Percentiles rank a stretch among this genome's conserved stretches.
Conservation (phyloP, 2,797 vertebrate species). For the Pseudochaenichthys georgianus region DNA sequence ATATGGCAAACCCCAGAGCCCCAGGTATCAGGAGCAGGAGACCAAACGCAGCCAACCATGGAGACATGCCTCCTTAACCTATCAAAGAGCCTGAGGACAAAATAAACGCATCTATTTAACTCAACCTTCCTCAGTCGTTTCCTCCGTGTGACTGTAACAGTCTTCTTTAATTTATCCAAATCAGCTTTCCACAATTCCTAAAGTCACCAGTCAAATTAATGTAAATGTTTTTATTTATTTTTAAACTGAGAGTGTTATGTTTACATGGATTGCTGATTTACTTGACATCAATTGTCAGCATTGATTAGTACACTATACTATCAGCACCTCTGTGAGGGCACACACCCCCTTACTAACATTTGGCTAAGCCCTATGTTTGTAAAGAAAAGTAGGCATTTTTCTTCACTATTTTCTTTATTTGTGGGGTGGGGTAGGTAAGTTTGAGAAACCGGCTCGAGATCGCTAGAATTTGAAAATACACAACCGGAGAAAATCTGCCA, state of each 20-base stretch:
- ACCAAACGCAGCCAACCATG: slow-evolving; percentile 3
- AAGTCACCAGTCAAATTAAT: neutral
- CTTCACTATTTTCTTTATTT: too few species aligned
- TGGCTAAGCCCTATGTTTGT: too few species aligned
- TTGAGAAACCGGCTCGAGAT: too few species aligned
- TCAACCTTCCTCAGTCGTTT: neutral
- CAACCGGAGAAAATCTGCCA: too few species aligned
- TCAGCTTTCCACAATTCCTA: neutral
- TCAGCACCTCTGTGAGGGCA: too few species aligned
- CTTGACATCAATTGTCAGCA: neutral
- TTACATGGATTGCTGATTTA: neutral
- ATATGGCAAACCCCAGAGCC: slow-evolving; percentile 58
- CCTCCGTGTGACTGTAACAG: too few species aligned
- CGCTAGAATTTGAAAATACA: too few species aligned
- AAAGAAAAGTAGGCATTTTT: too few species aligned
- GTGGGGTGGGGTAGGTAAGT: too few species aligned
- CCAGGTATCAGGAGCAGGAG: slow-evolving; percentile 58
- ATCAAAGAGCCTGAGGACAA: neutral
- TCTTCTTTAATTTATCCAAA: neutral
- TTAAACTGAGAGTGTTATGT: neutral
- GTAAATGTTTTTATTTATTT: neutral
- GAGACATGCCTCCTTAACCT: slow-evolving; percentile 21
- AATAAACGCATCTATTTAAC: neutral
- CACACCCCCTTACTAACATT: too few species aligned
- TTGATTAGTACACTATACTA: neutral